Base-by-base conservation (phyloP, 2,888 invertebrate genomes). In the Unio delphinus region DNA sequence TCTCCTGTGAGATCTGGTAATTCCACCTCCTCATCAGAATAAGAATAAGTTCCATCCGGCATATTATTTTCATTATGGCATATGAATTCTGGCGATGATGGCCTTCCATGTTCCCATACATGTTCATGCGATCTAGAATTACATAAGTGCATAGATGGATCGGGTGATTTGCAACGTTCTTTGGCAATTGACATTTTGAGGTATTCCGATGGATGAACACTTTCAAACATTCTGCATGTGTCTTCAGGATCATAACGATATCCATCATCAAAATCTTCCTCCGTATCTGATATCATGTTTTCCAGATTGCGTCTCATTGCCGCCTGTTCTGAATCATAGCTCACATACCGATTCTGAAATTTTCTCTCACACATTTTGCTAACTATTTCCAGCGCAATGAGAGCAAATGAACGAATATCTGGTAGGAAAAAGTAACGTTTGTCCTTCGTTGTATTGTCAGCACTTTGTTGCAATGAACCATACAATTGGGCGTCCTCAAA, bases 401-500 rank as follows among this genome's bases (percentile, higher is more conserved):
- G 74, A 20, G 85, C 86, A 72, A 83, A 85, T 23, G 86, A 82
- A 18, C 86, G 74, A 66, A 86, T 84, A 71, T 86, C 86, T 0
- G 86, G 85, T 5, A 83, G 74, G 68, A 86, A 84, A 72, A 85
- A 86, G 58, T 82, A 80, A 45, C 84, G 75, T 65, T 84, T 83
- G 73, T 78, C 83, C 69, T 77, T 77, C 28, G 75, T 69, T 55
- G 78, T 76, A 61, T 74, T 78, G 54, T 79, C 79, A 18, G 79
- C 64, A n/a, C 80, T 83, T 63, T 83, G 83, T 64, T 83, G 83
- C n/a, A 84, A 72, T 11, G 84, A 80, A 7, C 86, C 86, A 68
- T 83, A 86, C 23, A 85, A 82, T 62, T 81, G 79, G 6, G 83
- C 83, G 18, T 83, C 80, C 67, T 86, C 86, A 69, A 86, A 86